These are phyloP conservation scores for Psix sp. DNA, from an alignment of 1,140 invertebrate genomes.

Conservation along the genomic window DNA sequence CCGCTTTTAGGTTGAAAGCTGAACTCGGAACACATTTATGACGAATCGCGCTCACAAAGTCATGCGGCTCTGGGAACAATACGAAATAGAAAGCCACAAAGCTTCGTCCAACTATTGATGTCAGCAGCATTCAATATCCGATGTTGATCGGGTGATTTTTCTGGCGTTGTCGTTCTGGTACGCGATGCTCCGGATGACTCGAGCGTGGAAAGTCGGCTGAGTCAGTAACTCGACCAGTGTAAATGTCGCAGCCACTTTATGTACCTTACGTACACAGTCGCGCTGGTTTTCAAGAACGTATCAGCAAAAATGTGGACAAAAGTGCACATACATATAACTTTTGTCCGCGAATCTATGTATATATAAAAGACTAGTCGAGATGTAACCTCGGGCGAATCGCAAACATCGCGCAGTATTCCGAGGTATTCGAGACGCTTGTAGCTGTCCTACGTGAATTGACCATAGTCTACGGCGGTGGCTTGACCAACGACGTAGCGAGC, in stretches of 20 bases:
- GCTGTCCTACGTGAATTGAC: constrained; percentile 70
- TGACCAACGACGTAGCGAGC: constrained; percentile 64
- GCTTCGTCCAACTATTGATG: constrained; percentile 26
- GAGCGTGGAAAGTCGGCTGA: constrained; percentile 42
- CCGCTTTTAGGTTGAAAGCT: too few relatives aligned
- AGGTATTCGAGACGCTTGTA: constrained; percentile 76
- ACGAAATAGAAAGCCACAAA: constrained; percentile 5
- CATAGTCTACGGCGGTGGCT: constrained; percentile 64
- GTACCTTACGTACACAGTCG: constrained; percentile 39
- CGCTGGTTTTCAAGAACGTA: constrained; percentile 37
- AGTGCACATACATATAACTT: constrained; percentile 40
- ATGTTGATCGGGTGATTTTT: constrained; percentile 49
- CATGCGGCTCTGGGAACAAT: neutral
- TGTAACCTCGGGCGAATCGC: constrained; percentile 60
- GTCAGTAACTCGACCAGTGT: constrained; percentile 61
- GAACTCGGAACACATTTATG: neutral
- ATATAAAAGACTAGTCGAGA: constrained; percentile 53
- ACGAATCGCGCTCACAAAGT: neutral
- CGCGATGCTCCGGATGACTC: constrained; percentile 53
- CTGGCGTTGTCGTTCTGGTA: constrained; percentile 40
- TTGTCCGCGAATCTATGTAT: constrained; percentile 48
- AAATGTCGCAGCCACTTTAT: constrained; percentile 51
- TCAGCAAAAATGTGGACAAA: constrained; percentile 48
- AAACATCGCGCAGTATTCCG: constrained; percentile 65
- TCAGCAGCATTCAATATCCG: constrained; percentile 41